Evolutionary conservation across 2,113 vertebrate species (phyloP).

Genomic region (Ophthalmolycus amberensis): DNA sequence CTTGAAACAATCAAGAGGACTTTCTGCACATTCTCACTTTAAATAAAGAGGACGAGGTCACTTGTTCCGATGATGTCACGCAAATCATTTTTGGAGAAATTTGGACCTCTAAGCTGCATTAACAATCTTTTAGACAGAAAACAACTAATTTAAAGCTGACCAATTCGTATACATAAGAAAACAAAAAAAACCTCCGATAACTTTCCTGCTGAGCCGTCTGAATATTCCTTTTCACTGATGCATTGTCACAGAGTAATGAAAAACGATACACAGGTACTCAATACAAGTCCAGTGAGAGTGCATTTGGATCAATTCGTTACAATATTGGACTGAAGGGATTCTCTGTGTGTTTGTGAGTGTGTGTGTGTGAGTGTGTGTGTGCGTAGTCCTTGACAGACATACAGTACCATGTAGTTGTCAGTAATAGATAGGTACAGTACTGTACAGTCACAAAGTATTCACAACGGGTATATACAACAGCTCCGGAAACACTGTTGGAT

Average conservation of each 20-base stretch:
- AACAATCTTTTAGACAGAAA: conserved; percentile 44
- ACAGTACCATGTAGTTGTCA: conserved; percentile 74
- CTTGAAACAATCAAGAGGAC: conserved; percentile 34
- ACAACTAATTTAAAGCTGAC: conserved; percentile 34
- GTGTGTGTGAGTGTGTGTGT: conserved; percentile 36
- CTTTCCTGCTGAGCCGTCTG: conserved; percentile 27
- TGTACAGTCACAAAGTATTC: conserved; percentile 77
- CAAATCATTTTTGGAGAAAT: conserved; percentile 41
- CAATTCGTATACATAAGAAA: not conserved
- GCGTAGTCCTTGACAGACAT: conserved; percentile 62
- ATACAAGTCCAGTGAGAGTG: conserved; percentile 67
- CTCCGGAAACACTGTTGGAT: conserved; percentile 73
- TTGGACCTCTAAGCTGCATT: conserved; percentile 62
- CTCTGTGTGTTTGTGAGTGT: conserved; percentile 52
- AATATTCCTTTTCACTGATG: conserved; percentile 50
- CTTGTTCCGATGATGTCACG: conserved; percentile 34
- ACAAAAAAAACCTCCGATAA: conserved; percentile 3
- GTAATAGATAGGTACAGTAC: conserved; percentile 71
- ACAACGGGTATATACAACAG: conserved; percentile 78
- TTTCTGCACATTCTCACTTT: conserved; percentile 64
- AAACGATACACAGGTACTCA: conserved; percentile 61
- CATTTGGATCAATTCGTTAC: conserved; percentile 59
- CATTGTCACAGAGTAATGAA: conserved; percentile 47
- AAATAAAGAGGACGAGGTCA: conserved; percentile 56
- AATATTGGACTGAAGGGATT: conserved; percentile 47